A percentile compares a stretch with the other conserved stretches of the same genome.
These are phyloP conservation scores for Lysandra coridon DNA, from an alignment of 2,888 invertebrate species.

Conservation along the genomic window DNA sequence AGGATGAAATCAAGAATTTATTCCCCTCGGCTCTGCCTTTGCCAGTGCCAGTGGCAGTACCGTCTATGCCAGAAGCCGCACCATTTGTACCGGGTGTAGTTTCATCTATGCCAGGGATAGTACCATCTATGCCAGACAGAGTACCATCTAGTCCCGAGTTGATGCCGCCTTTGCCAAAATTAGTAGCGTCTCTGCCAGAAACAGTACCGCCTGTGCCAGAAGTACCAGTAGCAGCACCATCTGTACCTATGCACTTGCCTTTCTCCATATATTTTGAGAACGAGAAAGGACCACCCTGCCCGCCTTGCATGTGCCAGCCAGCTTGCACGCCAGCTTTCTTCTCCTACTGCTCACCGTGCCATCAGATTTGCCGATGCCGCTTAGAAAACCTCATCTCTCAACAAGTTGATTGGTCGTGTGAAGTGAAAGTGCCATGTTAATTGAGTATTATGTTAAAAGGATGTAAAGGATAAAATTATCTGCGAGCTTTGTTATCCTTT, in stretches of 20 bases:
- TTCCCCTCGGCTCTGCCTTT: background rate
- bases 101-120: conserved; percentile 43
- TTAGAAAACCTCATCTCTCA: conserved; percentile 1
- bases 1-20: background rate
- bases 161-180: background rate
- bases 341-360: conserved; percentile 66
- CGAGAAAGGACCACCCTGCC: conserved; percentile 56
- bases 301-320: conserved; percentile 62
- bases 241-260: conserved; percentile 30
- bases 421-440: background rate
- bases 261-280: background rate
- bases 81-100: conserved; percentile 35
- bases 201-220: background rate
- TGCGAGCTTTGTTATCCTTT: background rate
- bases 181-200: conserved; percentile 44
- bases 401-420: background rate
- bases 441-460: background rate
- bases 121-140: conserved; percentile 45
- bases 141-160: background rate
- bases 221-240: conserved; percentile 3
- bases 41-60: background rate
- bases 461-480: background rate
- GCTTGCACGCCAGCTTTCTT: conserved; percentile 67
- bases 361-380: conserved; percentile 52
- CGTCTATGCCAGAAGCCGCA: conserved; percentile 33